These are phyloP conservation scores for Cepaea nemoralis DNA, from an alignment of 1,140 invertebrate species.

Conservation along the genomic window DNA sequence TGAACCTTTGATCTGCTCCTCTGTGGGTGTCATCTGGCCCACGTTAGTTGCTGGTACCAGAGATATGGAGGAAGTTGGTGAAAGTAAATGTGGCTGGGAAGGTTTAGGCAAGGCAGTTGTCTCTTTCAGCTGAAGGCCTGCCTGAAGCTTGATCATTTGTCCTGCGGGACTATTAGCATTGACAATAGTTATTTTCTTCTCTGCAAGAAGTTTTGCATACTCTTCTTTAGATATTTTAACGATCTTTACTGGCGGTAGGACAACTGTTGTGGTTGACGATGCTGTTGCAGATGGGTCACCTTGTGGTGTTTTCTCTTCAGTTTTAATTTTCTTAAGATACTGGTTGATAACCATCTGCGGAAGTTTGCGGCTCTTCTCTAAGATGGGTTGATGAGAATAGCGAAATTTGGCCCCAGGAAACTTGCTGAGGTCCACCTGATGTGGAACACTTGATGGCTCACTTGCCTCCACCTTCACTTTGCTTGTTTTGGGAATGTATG, in stretches of 20 bases:
- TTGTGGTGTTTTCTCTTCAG: not conserved
- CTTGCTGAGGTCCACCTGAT: constrained; percentile 21
- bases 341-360: constrained; percentile 19
- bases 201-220: constrained; percentile 43
- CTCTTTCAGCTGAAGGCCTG: constrained; percentile 42
- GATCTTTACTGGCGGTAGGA: constrained; percentile 29
- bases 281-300: not conserved
- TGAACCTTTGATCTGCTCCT: not conserved
- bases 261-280: not conserved
- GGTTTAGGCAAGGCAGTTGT: not conserved
- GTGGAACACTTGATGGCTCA: not conserved
- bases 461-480: not conserved
- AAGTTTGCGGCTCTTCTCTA: not conserved
- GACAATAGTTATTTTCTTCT: constrained; percentile 46
- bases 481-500: constrained; percentile 27
- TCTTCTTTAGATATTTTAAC: constrained; percentile 45
- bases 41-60: not conserved
- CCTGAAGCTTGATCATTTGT: constrained; percentile 41
- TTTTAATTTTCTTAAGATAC: constrained; percentile 28
- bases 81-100: not conserved
- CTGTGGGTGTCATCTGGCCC: not conserved
- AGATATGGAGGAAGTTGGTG: not conserved
- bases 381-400: not conserved
- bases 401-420: constrained; percentile 37
- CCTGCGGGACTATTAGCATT: constrained; percentile 32